These are phyloP conservation scores for Hedychridium roseum DNA, from an alignment of 2,888 invertebrate genomes.

Conservation along the genomic window DNA sequence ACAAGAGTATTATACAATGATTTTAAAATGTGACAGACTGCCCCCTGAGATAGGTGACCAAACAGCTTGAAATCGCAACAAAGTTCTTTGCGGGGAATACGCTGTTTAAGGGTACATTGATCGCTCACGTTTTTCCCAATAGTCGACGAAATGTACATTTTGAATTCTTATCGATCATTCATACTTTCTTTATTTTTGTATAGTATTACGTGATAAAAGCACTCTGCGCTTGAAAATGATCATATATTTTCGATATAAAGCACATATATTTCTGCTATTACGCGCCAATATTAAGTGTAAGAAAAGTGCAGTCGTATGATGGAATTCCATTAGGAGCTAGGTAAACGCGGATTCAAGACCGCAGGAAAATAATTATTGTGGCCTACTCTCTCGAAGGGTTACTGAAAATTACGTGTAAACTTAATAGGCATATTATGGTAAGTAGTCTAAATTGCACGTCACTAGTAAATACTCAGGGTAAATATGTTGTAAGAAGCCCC, in stretches of 20 bases:
- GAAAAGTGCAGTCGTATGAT: too few species aligned
- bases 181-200: background rate
- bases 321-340: too few species aligned
- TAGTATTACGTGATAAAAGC: conserved; percentile 1
- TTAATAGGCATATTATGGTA: conserved; percentile 7
- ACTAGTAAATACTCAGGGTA: conserved; percentile 29
- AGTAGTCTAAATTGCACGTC: background rate
- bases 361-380: conserved; percentile 14
- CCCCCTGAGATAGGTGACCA: conserved; percentile 27
- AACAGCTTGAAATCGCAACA: too few species aligned
- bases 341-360: too few species aligned
- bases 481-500: conserved; percentile 21
- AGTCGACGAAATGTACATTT: too few species aligned
- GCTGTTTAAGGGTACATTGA: too few species aligned
- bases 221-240: background rate
- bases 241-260: background rate
- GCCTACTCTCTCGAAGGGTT: conserved; percentile 30
- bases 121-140: too few species aligned
- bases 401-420: too few species aligned
- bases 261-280: background rate
- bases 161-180: background rate
- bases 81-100: too few species aligned
- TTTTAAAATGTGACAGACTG: conserved; percentile 24
- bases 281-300: background rate
- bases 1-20: conserved; percentile 21